phyloP scores from a whole-genome alignment of 2,797 vertebrate genomes.

The Salmo trutta region DNA sequence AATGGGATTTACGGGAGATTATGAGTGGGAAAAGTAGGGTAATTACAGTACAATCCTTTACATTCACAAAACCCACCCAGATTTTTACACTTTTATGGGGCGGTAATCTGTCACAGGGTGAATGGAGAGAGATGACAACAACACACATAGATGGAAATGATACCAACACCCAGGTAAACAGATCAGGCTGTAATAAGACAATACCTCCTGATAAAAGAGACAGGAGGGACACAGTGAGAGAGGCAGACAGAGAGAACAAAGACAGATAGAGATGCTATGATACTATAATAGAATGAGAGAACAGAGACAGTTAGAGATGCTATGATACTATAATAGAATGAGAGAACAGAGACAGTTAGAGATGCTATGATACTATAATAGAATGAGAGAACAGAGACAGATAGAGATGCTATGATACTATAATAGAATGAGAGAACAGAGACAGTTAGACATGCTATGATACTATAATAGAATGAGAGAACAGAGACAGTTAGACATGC shows the following conservation, averaged over 20 bases:
- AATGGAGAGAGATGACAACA: slow-evolving; percentile 28
- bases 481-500: background rate
- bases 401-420: background rate
- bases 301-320: background rate
- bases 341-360: background rate
- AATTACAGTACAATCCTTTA: slow-evolving; percentile 63
- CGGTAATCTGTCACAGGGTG: slow-evolving; percentile 41
- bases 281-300: too few relatives aligned
- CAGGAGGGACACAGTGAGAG: background rate
- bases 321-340: background rate
- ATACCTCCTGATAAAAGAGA: background rate
- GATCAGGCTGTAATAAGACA: background rate
- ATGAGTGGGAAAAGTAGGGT: slow-evolving; percentile 52
- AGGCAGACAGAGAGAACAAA: background rate
- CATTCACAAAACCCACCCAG: slow-evolving; percentile 33
- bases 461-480: background rate
- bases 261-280: background rate
- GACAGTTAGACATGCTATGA: background rate
- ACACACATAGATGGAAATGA: background rate
- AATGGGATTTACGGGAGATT: slow-evolving; percentile 65
- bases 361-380: too few relatives aligned
- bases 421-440: background rate
- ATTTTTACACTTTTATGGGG: slow-evolving; percentile 42
- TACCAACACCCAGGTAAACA: background rate
- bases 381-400: background rate